Evolutionary conservation across 2,797 vertebrate genomes (phyloP), one percentile per base, ranked within the genome.

Genomic region (Spondyliosoma cantharus): DNA sequence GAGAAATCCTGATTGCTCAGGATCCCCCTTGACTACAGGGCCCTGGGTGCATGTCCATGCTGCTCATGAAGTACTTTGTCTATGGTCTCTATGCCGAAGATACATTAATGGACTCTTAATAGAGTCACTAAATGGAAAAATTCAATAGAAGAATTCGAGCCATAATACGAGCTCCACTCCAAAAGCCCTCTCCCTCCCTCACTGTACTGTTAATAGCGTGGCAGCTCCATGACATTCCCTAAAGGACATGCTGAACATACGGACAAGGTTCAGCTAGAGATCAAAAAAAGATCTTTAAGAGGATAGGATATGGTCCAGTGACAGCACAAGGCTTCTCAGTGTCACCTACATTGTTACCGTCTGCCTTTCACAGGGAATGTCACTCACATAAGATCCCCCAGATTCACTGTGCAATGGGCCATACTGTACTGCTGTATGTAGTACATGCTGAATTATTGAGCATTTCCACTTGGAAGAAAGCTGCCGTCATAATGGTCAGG

Each of bases 331-430:
- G 70, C 81, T 68, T 64, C 66, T 66, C 60, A 50, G 87, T 76
- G 80, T 85, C 87, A 89, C 81, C 86, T 70, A 84, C 78, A 89
- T 82, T 89, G 81, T 89, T 76, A 79, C 83, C 72, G 85, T 89
- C 86, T 83, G 86, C 80, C 82, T 89, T 85, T 89, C 74, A 83
- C 56, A 78, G 72, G 71, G 43, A 87, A 81, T 80, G 53, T 85
- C 82, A 82, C 46, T 87, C 69, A 65, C 57, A 75, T 76, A 69
- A 74, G 85, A 84, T 82, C 68, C 86, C 66, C 54, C 60, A 68
- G 85, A 86, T 68, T 64, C 66, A 69, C 69, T 25, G 86, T 59
- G 81, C 81, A 86, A 76, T 61, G 86, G 69, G 48, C 83, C 87
- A 79, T 78, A 59, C 50, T 57, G 22, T 16, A 37, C 86, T 61